Evolutionary conservation across 2,888 invertebrate genomes (phyloP).

Genomic region (Apamea crenata): DNA sequence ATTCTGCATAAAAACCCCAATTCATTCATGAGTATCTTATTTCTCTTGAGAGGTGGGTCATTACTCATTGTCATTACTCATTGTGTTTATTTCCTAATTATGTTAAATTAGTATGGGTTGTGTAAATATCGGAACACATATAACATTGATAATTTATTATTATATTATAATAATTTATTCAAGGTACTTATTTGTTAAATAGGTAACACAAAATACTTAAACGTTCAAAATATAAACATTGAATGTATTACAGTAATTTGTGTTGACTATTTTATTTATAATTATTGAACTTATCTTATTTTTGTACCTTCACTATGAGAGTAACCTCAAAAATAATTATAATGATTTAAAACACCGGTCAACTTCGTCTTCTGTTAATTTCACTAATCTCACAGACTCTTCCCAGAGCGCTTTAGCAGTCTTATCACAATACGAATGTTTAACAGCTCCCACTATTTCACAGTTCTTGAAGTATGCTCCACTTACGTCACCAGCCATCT

Average conservation of each 20-base stretch:
- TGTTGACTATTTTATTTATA: not conserved
- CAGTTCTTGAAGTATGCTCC: conserved; percentile 93
- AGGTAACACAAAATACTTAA: too few species aligned
- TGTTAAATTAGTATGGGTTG: too few species aligned
- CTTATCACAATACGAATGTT: conserved; percentile 90
- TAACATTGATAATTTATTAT: too few species aligned
- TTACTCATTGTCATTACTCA: too few species aligned
- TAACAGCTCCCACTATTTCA: conserved; percentile 88
- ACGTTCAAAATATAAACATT: not conserved
- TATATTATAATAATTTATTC: too few species aligned
- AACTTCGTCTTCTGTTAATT: conserved; percentile 55
- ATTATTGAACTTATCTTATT: not conserved
- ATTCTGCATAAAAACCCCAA: too few species aligned
- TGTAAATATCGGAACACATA: too few species aligned
- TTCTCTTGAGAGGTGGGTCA: too few species aligned
- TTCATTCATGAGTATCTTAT: too few species aligned
- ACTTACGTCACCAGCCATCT: conserved; percentile 58
- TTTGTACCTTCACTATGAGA: not conserved
- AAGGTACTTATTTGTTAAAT: too few species aligned
- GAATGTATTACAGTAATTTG: not conserved
- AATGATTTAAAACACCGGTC: conserved; percentile 39
- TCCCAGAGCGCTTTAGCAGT: conserved; percentile 66
- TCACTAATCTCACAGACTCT: conserved; percentile 66
- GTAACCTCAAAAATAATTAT: not conserved
- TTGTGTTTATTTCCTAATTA: too few species aligned